Conservation (phyloP, 2,888 invertebrate species). For the Agrochola macilenta region DNA sequence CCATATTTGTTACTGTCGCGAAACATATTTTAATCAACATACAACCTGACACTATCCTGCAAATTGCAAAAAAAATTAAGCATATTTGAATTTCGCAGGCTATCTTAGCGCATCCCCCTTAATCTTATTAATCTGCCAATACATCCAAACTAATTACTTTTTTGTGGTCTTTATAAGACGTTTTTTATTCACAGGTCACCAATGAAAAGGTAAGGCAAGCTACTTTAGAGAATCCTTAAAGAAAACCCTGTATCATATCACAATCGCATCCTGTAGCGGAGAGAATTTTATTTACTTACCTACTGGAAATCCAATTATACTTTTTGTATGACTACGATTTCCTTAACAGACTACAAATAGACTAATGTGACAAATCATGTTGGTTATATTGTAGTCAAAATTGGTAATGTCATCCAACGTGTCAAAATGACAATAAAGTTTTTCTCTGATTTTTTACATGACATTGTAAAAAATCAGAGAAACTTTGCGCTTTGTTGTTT, state of each 20-base stretch:
- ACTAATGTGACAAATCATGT: constrained; percentile 30
- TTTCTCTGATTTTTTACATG: constrained; percentile 21
- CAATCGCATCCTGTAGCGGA: neutral
- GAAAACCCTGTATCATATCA: neutral
- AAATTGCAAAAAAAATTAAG: neutral
- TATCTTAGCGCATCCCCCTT: neutral
- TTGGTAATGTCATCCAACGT: constrained; percentile 44
- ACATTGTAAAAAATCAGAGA: neutral
- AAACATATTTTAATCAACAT: too few relatives aligned
- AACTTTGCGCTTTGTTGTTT: constrained; percentile 5
- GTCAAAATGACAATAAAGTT: constrained; percentile 31
- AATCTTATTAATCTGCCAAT: constrained; percentile 13
- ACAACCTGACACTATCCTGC: too few relatives aligned
- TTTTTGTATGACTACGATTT: constrained; percentile 26
- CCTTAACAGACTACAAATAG: constrained; percentile 3
- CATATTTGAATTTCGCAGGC: too few relatives aligned
- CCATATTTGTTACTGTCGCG: too few relatives aligned
- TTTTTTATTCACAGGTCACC: neutral
- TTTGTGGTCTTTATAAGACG: neutral
- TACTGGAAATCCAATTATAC: constrained; percentile 20
- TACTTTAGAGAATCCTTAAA: neutral
- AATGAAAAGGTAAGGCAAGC: neutral
- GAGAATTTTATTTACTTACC: constrained; percentile 1
- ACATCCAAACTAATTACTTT: constrained; percentile 15
- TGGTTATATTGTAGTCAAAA: constrained; percentile 29